Conservation (phyloP, 2,797 vertebrate species). For the Margarornis squamiger region DNA sequence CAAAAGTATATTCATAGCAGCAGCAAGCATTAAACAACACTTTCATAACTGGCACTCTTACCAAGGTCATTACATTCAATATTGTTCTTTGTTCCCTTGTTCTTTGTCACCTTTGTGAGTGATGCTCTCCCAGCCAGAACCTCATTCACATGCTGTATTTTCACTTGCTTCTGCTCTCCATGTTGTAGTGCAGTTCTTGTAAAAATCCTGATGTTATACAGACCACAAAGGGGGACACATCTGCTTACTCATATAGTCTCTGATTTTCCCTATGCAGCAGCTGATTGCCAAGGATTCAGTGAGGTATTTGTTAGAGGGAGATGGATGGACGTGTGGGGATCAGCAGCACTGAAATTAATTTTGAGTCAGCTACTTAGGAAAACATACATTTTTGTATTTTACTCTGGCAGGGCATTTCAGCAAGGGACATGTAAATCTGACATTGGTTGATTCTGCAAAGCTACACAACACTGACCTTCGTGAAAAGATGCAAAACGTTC, state of each 20-base stretch:
- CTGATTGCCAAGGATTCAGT: background rate
- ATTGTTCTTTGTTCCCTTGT: background rate
- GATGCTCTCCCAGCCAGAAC: background rate
- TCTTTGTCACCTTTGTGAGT: background rate
- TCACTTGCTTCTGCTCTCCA: background rate
- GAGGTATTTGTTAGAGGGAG: background rate
- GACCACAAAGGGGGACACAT: background rate
- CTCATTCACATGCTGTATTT: background rate
- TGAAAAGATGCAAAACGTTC: background rate
- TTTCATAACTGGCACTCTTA: background rate
- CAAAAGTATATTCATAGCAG: background rate
- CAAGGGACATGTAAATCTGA: background rate
- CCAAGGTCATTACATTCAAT: background rate
- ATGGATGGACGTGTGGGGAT: background rate
- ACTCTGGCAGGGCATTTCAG: background rate
- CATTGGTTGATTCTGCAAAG: constrained; percentile 25
- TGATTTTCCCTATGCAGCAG: background rate
- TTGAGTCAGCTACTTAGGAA: constrained; percentile 1
- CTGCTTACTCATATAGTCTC: fast-evolving
- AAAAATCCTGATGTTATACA: background rate
- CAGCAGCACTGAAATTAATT: background rate
- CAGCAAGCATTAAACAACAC: background rate
- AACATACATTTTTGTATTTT: background rate
- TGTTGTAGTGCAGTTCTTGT: background rate
- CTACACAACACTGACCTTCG: constrained; percentile 11